Conservation (phyloP, 35 echinoderm and acorn worm species). For the Lytechinus variegatus region DNA sequence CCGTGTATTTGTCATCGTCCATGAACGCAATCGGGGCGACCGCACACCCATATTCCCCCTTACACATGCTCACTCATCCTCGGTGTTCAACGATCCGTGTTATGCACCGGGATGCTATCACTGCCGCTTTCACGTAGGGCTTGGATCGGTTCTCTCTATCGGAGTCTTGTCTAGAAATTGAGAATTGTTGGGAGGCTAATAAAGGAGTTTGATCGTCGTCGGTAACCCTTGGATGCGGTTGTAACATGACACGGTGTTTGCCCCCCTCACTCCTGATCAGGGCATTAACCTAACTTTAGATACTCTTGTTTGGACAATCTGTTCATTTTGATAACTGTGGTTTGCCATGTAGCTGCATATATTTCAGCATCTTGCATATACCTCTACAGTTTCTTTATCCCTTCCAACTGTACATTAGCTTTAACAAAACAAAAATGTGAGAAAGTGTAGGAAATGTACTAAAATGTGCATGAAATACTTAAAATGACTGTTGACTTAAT, state of each 20-base stretch:
- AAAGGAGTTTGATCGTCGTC: not conserved
- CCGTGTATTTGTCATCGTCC: not conserved
- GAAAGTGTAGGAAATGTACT: not conserved
- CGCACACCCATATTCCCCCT: not conserved
- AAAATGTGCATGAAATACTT: not conserved
- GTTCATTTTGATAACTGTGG: not conserved
- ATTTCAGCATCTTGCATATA: not conserved
- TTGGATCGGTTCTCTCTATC: not conserved
- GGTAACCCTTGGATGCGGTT: conserved; percentile 32
- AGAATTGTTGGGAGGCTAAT: not conserved
- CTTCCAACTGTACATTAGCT: not conserved
- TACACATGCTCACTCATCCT: not conserved
- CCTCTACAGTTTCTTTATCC: not conserved
- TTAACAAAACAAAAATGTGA: not conserved
- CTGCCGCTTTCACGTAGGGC: not conserved
- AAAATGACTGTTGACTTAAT: not conserved
- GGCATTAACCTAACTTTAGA: not conserved
- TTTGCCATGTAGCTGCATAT: not conserved
- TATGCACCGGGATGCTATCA: not conserved
- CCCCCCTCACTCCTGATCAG: conserved; percentile 16
- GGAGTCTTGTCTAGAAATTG: not conserved
- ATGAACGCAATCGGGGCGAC: not conserved
- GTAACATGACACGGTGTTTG: conserved; percentile 15
- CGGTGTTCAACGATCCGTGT: not conserved
- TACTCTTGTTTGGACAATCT: conserved; percentile 11